Base-by-base conservation (phyloP, 2,797 vertebrate species). In the Erpetoichthys calabaricus region DNA sequence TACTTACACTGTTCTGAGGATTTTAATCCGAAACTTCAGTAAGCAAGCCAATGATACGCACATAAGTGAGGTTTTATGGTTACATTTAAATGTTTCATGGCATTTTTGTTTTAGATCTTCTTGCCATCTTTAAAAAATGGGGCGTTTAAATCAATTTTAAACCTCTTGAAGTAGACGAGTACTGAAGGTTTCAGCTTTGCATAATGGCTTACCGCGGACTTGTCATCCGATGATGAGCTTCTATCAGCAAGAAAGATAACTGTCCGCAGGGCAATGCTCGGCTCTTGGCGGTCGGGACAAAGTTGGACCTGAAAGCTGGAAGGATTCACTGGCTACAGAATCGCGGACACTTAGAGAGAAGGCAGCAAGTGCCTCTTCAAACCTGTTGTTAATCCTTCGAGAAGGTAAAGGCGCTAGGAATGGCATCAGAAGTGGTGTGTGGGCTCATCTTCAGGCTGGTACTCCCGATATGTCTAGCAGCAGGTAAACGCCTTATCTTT, bases 351-450 rank as follows among this genome's bases (percentile, higher is more conserved):
- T 1, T 25, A 25, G 56, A 62, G 56, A 59, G 58, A 64, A 47
- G 58, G 45, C 46, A 5, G 44, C 6, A 42, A 55, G 55, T 60
- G 57, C 57, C 63, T 59, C 25, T 68, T 71, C 61, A 73, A 63
- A 72, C 45, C 63, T 62, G 53, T 56, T 63, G 62, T 67, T 58
- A 47, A 69, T 60, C 62, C 69, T 75, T 69, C 66, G 62, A 65
- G 57, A 57, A 55, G 62, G 44, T 51, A 64, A 59, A 55, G 60
- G 4, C 58, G 56, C 8, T 67, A 75, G 77, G 72, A 66, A 97
- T 97, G 94, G 94, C 92, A 75, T 94, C 90, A 56, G 88, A 97
- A 76, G 86, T 93, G 75, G 88, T 91, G 73, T 98, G 92, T 73
- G 94, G 92, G 59, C 78, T 97, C 68, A 74, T 91, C 81, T 97